phyloP scores from a whole-genome alignment of 1,140 invertebrate genomes.

The Heliconius nattereri region DNA sequence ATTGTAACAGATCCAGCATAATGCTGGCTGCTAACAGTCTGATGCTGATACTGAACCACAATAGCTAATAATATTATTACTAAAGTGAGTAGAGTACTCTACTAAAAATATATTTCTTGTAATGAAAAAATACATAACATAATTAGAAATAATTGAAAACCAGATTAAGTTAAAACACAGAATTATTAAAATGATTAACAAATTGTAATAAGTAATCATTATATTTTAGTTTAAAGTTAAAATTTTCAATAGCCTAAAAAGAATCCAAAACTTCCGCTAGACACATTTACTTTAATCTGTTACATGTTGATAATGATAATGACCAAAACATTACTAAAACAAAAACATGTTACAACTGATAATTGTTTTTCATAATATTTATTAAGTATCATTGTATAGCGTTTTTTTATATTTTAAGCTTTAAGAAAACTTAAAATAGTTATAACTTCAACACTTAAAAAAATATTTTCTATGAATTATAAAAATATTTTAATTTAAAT shows the following conservation, averaged over 20 bases:
- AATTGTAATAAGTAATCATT: background rate
- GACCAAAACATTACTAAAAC: conserved; percentile 26
- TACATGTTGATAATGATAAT: conserved; percentile 25
- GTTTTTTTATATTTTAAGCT: background rate
- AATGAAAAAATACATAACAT: no score
- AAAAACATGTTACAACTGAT: conserved; percentile 4
- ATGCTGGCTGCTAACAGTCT: no score
- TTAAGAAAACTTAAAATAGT: no score
- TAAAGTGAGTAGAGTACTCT: no score
- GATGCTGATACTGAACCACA: no score
- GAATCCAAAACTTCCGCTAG: conserved; percentile 10
- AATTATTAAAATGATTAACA: no score
- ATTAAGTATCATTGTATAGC: conserved; percentile 2
- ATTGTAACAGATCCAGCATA: no score
- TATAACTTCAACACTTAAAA: no score
- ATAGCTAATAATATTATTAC: no score
- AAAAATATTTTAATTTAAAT: background rate
- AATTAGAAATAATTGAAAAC: no score
- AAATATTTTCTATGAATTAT: background rate
- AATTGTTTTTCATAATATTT: background rate
- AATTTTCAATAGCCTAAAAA: background rate
- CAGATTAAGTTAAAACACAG: no score
- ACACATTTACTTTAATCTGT: conserved; percentile 16
- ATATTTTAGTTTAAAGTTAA: background rate
- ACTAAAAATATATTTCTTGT: no score